A percentile compares a stretch with the other conserved stretches of the same genome.
phyloP scores from a whole-genome alignment of 64 coral and sea anemone genomes.

The Stylophora pistillata region DNA sequence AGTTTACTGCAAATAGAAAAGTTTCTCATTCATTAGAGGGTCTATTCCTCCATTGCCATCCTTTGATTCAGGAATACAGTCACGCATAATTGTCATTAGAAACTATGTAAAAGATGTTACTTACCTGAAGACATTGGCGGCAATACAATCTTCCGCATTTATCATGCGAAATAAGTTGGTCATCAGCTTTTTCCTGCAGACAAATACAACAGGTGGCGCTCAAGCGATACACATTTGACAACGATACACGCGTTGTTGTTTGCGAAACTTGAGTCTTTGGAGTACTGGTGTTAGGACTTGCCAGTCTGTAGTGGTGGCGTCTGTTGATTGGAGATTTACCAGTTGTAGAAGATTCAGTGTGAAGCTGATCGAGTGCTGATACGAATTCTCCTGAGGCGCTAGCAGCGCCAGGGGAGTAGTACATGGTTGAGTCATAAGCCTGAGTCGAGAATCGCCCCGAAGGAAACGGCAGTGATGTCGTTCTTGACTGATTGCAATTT shows the following conservation, averaged over 20 bases:
- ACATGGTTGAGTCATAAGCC: background rate
- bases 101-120: background rate
- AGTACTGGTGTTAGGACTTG: conserved; percentile 7
- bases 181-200: conserved; percentile 2
- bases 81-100: too few relatives aligned
- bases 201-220: conserved; percentile 45
- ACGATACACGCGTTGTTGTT: conserved; percentile 25
- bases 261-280: background rate
- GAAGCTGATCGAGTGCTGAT: conserved; percentile 13
- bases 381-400: background rate
- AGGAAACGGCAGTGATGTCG: background rate
- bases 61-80: too few relatives aligned
- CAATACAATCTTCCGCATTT: conserved; percentile 53
- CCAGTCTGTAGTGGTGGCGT: background rate
- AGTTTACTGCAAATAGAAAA: too few relatives aligned
- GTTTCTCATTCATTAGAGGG: too few relatives aligned
- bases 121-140: conserved; percentile 45
- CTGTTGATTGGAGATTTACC: background rate
- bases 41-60: too few relatives aligned
- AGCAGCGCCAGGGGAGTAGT: conserved; percentile 4
- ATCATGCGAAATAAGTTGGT: conserved; percentile 41
- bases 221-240: conserved; percentile 46
- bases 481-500: background rate
- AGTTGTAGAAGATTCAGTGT: background rate
- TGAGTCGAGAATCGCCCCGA: background rate